Evolutionary conservation across 2,797 vertebrate species (phyloP), one percentile per base, ranked within the genome.

Genomic region (Urophycis tenuis): DNA sequence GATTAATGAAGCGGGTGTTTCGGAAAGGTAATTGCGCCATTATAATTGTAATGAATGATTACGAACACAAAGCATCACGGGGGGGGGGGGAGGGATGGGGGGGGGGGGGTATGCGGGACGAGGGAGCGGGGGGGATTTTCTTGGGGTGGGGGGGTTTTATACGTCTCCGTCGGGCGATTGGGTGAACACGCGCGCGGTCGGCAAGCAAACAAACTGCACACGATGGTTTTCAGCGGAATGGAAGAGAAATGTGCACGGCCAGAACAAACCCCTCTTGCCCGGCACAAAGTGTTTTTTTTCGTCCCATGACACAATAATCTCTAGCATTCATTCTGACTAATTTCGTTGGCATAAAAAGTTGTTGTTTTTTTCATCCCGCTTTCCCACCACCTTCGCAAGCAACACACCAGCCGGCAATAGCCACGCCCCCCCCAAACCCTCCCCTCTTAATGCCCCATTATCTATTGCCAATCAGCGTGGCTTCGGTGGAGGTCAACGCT

Each of bases 381-480:
- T 60, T 60, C 53, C n/a, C 22, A 53, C 7, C 49, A 60, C 53
- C 53, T 64, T n/a, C n/a, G n/a, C n/a, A 25, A 64, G 29, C 29
- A 25, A 11, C 11, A 64, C 53, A 64, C 53, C 60, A 12, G 17
- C 17, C 45, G 5, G 60, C 60, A 67, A 67, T 67, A 29, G 60
- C 60, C 60, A 67, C n/a, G 29, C 60, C n/a, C 53, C n/a, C n/a
- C n/a, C 53, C 22, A n/a, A n/a, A n/a, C n/a, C n/a, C n/a, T n/a
- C n/a, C n/a, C n/a, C 53, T 60, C 25, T 60, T 60, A 60, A n/a
- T 60, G 7, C n/a, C 60, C 60, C 60, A 29, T 60, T 60, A 60
- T 60, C 22, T 60, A 60, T n/a, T 60, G 77, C 22, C 79, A 87
- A 89, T 83, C 67, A 78, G 77, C 75, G 79, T 77, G 67, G 75